Evolutionary conservation across 2,888 invertebrate species (phyloP).

Genomic region (Periphyllus acericola): DNA sequence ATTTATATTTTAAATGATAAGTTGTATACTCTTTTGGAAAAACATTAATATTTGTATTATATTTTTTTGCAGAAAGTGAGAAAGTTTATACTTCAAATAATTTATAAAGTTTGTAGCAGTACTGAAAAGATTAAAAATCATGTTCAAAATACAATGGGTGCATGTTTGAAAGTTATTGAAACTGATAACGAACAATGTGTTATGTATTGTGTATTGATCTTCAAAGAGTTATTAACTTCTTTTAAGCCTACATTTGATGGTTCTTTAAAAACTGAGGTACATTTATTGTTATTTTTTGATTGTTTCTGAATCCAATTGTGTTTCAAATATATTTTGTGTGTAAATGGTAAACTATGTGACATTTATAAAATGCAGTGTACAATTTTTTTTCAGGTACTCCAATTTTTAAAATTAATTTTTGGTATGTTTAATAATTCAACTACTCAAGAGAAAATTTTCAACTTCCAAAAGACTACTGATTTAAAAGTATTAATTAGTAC

Average conservation of each 20-base stretch:
- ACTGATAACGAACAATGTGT: conserved; percentile 54
- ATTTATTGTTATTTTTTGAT: not conserved
- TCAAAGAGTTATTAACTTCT: conserved; percentile 29
- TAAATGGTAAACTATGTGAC: not conserved
- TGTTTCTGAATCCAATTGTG: not conserved
- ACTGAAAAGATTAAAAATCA: conserved; percentile 42
- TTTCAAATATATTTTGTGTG: not conserved
- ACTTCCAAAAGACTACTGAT: conserved; percentile 37
- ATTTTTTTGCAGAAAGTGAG: conserved; percentile 44
- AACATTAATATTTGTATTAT: not conserved
- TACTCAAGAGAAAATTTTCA: conserved; percentile 29
- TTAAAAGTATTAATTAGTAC: conserved; percentile 30
- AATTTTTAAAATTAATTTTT: conserved; percentile 34
- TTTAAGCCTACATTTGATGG: conserved; percentile 47
- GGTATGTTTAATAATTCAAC: conserved; percentile 39
- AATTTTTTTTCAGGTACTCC: conserved; percentile 11
- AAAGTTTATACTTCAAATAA: conserved; percentile 48
- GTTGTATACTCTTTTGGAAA: not conserved
- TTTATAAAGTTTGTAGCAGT: conserved; percentile 22
- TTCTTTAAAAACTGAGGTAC: conserved; percentile 33
- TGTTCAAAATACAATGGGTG: conserved; percentile 15
- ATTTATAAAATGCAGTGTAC: not conserved
- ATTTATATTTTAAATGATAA: not conserved
- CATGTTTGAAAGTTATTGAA: conserved; percentile 50
- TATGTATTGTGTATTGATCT: conserved; percentile 23